phyloP scores from a whole-genome alignment of 2,888 invertebrate species.

The Heliconius aoede region DNA sequence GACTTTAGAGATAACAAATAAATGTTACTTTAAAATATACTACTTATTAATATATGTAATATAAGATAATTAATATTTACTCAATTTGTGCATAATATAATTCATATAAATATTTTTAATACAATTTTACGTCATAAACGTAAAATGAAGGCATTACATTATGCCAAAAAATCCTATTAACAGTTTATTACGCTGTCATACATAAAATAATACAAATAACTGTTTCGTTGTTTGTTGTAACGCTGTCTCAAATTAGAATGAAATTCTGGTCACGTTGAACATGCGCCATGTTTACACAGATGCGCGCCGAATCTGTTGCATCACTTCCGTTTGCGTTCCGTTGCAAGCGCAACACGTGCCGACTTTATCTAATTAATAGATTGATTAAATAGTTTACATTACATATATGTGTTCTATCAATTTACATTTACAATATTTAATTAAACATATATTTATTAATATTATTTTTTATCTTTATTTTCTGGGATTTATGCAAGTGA shows the following conservation, averaged over 20 bases:
- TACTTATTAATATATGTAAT: neutral
- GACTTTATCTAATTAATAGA: slow-evolving; percentile 57
- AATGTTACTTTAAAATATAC: neutral
- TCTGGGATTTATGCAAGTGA: neutral
- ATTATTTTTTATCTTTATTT: neutral
- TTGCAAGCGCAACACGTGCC: slow-evolving; percentile 71
- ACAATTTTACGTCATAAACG: no score
- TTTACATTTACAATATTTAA: slow-evolving; percentile 13
- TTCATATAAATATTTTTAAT: neutral
- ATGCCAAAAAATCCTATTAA: slow-evolving; percentile 1
- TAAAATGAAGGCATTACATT: neutral
- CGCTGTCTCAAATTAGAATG: slow-evolving; percentile 27
- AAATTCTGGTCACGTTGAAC: slow-evolving; percentile 31
- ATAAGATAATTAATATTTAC: neutral
- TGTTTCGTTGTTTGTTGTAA: slow-evolving; percentile 7
- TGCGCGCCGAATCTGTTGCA: slow-evolving; percentile 82
- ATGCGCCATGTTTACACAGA: slow-evolving; percentile 80
- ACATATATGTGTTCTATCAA: neutral
- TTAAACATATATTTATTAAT: neutral
- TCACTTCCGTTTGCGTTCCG: slow-evolving; percentile 82
- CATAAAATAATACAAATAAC: slow-evolving; percentile 25
- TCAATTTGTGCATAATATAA: neutral
- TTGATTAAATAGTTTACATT: slow-evolving; percentile 25
- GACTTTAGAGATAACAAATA: neutral
- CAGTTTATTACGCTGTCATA: slow-evolving; percentile 10